A percentile compares a stretch with the other conserved stretches of the same genome.
phyloP scores from a whole-genome alignment of 64 coral and sea anemone genomes.

The Montipora foliosa region DNA sequence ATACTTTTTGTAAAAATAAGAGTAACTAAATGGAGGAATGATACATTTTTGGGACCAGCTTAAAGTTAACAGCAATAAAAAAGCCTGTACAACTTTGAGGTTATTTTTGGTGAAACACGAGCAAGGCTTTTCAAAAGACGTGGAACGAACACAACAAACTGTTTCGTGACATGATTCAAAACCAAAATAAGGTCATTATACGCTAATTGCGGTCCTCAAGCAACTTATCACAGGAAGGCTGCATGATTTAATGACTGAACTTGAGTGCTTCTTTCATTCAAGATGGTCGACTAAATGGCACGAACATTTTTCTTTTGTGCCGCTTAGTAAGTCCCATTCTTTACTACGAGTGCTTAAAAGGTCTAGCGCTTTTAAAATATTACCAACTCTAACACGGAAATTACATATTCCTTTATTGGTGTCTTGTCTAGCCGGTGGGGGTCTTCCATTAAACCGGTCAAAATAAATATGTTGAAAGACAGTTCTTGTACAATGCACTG shows the following conservation, averaged over 20 bases:
- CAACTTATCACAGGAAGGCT: background rate
- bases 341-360: background rate
- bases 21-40: too few species aligned
- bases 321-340: background rate
- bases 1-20: too few species aligned
- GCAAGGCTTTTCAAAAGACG: background rate
- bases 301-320: background rate
- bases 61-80: background rate
- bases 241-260: background rate
- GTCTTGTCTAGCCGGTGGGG: background rate
- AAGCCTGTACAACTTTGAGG: background rate
- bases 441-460: background rate
- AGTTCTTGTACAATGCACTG: background rate
- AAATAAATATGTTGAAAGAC: background rate
- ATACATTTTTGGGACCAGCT: background rate
- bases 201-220: slow-evolving; percentile 2
- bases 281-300: background rate
- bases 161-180: slow-evolving; percentile 11
- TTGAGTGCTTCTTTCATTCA: background rate
- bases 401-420: background rate
- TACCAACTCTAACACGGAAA: background rate
- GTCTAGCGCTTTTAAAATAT: background rate
- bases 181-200: slow-evolving; percentile 13
- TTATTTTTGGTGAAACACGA: background rate
- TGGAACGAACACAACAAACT: background rate